Base-by-base conservation (phyloP, 1,140 invertebrate species). In the Lethrus apterus region DNA sequence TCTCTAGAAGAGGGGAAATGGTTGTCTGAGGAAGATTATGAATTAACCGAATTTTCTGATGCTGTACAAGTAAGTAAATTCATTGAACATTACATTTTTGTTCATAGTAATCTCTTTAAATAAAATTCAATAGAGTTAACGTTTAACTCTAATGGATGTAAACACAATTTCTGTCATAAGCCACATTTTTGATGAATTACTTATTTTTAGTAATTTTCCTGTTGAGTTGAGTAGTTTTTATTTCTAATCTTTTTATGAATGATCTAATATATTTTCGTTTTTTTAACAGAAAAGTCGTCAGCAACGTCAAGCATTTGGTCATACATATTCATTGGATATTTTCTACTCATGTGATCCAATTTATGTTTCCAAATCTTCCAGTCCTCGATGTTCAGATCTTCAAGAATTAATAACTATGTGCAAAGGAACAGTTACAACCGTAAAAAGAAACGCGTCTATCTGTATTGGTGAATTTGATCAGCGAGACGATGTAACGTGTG, bases 21-120 rank as follows among this genome's bases (percentile, higher is more conserved):
- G 74, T 21, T 77, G 15, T 44, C 62, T 3, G 75, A 77, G 58
- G 71, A 75, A 48, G 55, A 62, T 14, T 78, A 68, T 60, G 73
- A 77, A 45, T 38, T 72, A 17, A 66, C 48, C 2, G 57, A 67
- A 9, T 75, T 75, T 58, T 73, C 72, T 4, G 57, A 65, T 10
- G 67, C 67, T 26, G 67, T 76, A n/a, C 66, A 69, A 58, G 71
- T 75, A 60, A 48, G 29, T 26, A 13, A 46, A 40, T 13, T 41
- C n/a, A 17, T 26, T 26, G 24, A 4, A 18, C 21, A 21, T 20
- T 14, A 15, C 9, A 30, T 31, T 3, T 23, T 30, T 43, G 19
- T 24, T 11, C 10, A 17, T 7, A n/a, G n/a, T 42, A 29, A 3
- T n/a, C 14, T 14, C 14, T 34, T 38, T 4, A 20, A 2, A 21